Evolutionary conservation across 2,888 invertebrate species (phyloP).

Genomic region (Neoaliturus tenellus): DNA sequence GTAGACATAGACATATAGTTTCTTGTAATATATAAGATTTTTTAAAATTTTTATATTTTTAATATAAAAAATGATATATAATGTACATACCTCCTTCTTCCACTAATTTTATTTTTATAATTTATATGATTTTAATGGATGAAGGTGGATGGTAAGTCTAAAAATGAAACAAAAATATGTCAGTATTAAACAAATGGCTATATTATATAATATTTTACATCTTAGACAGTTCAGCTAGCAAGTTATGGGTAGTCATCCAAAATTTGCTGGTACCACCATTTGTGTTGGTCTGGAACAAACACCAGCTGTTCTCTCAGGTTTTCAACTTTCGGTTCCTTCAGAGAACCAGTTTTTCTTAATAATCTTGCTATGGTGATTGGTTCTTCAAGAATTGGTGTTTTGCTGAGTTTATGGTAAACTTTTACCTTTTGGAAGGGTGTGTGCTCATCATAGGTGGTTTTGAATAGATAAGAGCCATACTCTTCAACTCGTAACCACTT

Average conservation of each 20-base stretch:
- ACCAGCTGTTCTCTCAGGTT: conserved; percentile 53
- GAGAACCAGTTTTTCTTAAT: too few species aligned
- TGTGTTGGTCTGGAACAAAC: conserved; percentile 38
- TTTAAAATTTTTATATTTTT: background rate
- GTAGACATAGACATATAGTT: too few species aligned
- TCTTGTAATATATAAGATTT: background rate
- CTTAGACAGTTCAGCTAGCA: background rate
- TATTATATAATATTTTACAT: conserved; percentile 6
- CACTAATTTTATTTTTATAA: conserved; percentile 25
- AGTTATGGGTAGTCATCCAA: conserved; percentile 3
- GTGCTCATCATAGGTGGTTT: conserved; percentile 50
- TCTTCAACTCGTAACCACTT: conserved; percentile 51
- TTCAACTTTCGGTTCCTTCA: too few species aligned
- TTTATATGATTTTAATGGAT: background rate
- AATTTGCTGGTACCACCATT: conserved; percentile 48
- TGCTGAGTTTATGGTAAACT: background rate
- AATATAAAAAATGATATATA: background rate
- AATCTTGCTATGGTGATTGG: too few species aligned
- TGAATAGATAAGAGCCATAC: conserved; percentile 52
- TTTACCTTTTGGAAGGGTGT: conserved; percentile 55
- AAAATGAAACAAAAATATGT: conserved; percentile 6
- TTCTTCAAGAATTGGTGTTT: too few species aligned
- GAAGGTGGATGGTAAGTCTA: conserved; percentile 12
- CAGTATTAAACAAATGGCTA: conserved; percentile 23
- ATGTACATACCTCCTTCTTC: conserved; percentile 54